Evolutionary conservation across 2,113 vertebrate genomes (phyloP), one percentile per base, ranked within the genome.

Genomic region (Echinops telfairi): DNA sequence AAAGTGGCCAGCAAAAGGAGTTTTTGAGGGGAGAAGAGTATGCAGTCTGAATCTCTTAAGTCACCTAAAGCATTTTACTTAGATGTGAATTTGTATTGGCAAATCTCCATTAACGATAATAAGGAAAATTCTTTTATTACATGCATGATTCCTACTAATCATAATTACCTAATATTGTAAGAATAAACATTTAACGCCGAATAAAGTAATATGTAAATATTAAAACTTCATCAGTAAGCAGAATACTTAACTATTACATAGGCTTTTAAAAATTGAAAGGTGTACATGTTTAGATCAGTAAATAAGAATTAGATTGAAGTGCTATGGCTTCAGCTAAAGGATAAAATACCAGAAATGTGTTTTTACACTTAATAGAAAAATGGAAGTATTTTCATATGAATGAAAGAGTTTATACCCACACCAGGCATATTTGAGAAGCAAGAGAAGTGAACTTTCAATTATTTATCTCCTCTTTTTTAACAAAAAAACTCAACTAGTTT

Each of bases 251-350:
- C 40, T 78, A 47, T 19, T 81, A 93, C 71, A 29, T 40, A 96
- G 71, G 23, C 62, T 36, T 90, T 89, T 86, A 87, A 83, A 83
- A 7, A 88, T 19, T 27, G 8, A 47, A 88, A 90, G 29, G 27
- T 70, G 20, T 62, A 81, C 43, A 73, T 12, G 25, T 84, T 57
- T 62, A 86, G 9, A 80, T 60, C 79, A 47, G 22, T 33, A 5
- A 43, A 47, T 38, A 53, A 53, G 29, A 75, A 71, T 81, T 88
- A 92, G 87, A 90, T 87, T 81, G 23, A 95, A 92, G 86, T 83
- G n/a, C 38, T 77, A 83, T 4, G 75, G 10, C 68, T 53, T 92
- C 43, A 68, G 40, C 31, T 79, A 82, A 93, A 92, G 8, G 29
- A 73, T 60, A 53, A 53, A 53, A 29, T 77, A 43, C 79, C 83